phyloP scores from a whole-genome alignment of 1,140 invertebrate genomes.

The Pissodes strobi region DNA sequence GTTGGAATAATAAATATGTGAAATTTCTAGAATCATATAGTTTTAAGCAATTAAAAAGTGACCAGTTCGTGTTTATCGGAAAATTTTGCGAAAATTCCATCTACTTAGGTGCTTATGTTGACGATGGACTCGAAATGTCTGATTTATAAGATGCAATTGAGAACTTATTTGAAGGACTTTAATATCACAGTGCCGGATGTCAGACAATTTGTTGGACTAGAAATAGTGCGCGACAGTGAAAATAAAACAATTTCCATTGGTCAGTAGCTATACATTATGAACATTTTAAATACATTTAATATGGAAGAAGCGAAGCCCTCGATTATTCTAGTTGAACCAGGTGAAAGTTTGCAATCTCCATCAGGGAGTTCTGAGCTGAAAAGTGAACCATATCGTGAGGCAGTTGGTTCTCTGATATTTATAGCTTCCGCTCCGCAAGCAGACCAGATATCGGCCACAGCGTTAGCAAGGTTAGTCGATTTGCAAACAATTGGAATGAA shows the following conservation, averaged over 20 bases:
- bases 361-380: background rate
- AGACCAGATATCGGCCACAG: slow-evolving; percentile 55
- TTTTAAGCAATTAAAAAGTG: background rate
- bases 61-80: background rate
- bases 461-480: slow-evolving; percentile 47
- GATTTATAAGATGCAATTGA: background rate
- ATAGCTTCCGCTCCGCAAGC: slow-evolving; percentile 47
- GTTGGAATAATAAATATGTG: slow-evolving; percentile 50
- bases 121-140: slow-evolving; percentile 5
- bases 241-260: slow-evolving; percentile 16
- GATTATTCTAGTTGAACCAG: background rate
- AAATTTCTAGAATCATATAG: too few species aligned
- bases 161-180: slow-evolving; percentile 11
- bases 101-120: slow-evolving; percentile 2
- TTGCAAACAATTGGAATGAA: slow-evolving; percentile 36
- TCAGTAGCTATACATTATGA: slow-evolving; percentile 12
- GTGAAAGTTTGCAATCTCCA: background rate
- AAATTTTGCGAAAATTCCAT: background rate
- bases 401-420: slow-evolving; percentile 54
- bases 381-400: slow-evolving; percentile 42
- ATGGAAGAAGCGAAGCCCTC: slow-evolving; percentile 1
- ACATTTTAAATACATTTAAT: slow-evolving; percentile 10
- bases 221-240: too few species aligned
- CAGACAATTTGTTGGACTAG: too few species aligned
- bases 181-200: slow-evolving; percentile 8